phyloP scores from a whole-genome alignment of 35 echinoderm and acorn worm genomes.

The Holothuria glaberrima region DNA sequence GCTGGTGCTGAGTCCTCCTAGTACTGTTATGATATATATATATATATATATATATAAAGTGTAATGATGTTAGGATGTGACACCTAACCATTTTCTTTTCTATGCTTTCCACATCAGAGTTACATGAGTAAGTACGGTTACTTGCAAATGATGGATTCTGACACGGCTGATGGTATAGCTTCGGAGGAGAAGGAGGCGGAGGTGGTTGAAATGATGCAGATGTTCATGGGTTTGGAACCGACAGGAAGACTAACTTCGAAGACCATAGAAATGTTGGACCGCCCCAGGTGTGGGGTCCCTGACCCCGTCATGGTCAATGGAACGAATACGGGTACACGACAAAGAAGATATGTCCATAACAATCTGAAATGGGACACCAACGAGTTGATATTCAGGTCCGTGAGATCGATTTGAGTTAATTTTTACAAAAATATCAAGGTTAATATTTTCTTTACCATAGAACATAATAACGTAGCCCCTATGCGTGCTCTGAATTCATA shows the following conservation, averaged over 20 bases:
- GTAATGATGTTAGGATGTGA: conserved; percentile 52
- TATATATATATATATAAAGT: too few relatives aligned
- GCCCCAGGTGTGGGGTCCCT: conserved; percentile 62
- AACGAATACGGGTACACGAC: background rate
- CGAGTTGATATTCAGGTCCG: conserved; percentile 62
- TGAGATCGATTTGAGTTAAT: background rate
- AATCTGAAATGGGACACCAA: conserved; percentile 44
- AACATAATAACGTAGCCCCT: too few relatives aligned
- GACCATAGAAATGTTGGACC: conserved; percentile 58
- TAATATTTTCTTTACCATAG: too few relatives aligned
- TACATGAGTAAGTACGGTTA: background rate
- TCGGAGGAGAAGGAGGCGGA: background rate
- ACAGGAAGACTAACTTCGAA: conserved; percentile 54
- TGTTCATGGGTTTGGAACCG: conserved; percentile 33
- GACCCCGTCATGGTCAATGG: conserved; percentile 16
- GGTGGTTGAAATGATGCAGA: conserved; percentile 64
- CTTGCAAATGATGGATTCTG: background rate
- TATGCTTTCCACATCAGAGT: too few relatives aligned
- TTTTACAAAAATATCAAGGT: too few relatives aligned
- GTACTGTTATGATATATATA: too few relatives aligned
- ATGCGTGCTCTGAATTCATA: too few relatives aligned
- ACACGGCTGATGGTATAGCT: too few relatives aligned
- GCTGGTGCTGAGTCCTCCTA: too few relatives aligned
- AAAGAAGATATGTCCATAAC: background rate
- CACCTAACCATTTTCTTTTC: too few relatives aligned